Evolutionary conservation across 2,113 vertebrate species (phyloP).

Genomic region (Syngnathus typhle): DNA sequence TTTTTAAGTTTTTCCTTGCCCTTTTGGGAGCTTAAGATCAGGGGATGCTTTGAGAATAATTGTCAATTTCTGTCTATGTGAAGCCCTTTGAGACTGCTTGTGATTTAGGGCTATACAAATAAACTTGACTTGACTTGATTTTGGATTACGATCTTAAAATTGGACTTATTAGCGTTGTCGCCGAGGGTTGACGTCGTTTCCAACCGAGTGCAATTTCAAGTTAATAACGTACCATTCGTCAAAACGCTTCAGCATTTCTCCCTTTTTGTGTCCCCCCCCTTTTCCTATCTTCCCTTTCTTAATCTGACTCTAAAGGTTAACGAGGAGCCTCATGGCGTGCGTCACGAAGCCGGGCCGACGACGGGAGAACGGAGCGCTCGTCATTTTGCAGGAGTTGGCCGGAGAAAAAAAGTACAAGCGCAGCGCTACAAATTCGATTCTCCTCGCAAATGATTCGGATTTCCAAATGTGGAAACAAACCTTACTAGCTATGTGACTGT

Average conservation of each 20-base stretch:
- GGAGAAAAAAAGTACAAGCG: constrained; percentile 74
- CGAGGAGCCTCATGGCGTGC: constrained; percentile 71
- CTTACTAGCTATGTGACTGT: constrained; percentile 4
- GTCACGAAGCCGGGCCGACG: constrained; percentile 50
- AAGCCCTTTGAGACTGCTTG: too few relatives aligned
- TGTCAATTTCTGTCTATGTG: too few relatives aligned
- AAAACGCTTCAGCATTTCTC: not conserved
- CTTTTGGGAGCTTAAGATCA: too few relatives aligned
- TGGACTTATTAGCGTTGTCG: not conserved
- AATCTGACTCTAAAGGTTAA: constrained; percentile 69
- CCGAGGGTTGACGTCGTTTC: not conserved
- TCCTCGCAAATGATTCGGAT: constrained; percentile 14
- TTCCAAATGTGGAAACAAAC: not conserved
- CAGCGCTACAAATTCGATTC: constrained; percentile 1
- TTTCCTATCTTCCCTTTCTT: not conserved
- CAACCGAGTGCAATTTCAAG: not conserved
- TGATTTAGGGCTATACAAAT: too few relatives aligned
- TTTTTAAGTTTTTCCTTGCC: too few relatives aligned
- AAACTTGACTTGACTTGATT: too few relatives aligned
- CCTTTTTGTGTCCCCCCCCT: not conserved
- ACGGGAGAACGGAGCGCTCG: constrained; percentile 62
- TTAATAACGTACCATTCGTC: constrained; percentile 12
- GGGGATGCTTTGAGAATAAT: too few relatives aligned
- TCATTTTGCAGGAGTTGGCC: constrained; percentile 70
- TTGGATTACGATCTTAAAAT: not conserved